Conservation (phyloP, 2,888 invertebrate genomes). For the Margaritifera margaritifera region DNA sequence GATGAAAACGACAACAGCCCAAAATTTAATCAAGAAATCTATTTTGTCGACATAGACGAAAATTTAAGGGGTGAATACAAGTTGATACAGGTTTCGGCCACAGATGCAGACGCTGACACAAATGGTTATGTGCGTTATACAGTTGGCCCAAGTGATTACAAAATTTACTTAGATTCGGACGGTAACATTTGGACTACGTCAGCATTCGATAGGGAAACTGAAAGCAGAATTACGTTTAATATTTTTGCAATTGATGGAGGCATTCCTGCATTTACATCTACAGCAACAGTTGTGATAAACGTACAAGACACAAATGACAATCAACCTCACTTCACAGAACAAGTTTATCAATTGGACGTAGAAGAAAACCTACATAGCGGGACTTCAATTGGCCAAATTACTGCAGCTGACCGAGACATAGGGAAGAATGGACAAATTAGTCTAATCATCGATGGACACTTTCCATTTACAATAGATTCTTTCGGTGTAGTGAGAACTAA, state of each 20-base stretch:
- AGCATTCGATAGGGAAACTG: conserved; percentile 51
- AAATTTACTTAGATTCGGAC: conserved; percentile 48
- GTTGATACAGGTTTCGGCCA: conserved; percentile 49
- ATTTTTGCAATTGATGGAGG: conserved; percentile 52
- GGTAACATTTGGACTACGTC: conserved; percentile 51
- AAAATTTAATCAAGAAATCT: conserved; percentile 78
- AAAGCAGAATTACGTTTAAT: conserved; percentile 43
- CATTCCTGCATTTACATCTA: conserved; percentile 40
- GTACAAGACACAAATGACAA: conserved; percentile 45
- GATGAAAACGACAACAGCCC: conserved; percentile 95
- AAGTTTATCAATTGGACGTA: conserved; percentile 33
- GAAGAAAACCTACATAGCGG: conserved; percentile 32
- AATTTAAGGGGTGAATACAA: conserved; percentile 47
- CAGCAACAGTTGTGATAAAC: conserved; percentile 38
- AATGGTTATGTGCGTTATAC: conserved; percentile 51
- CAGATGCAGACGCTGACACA: conserved; percentile 49
- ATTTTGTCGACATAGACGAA: conserved; percentile 47
- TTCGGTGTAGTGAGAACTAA: conserved; percentile 45
- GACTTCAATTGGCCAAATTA: conserved; percentile 27
- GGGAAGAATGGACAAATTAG: conserved; percentile 46
- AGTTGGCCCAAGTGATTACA: conserved; percentile 30
- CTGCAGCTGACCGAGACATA: conserved; percentile 40
- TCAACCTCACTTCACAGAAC: conserved; percentile 32
- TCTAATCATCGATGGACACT: conserved; percentile 23
- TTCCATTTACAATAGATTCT: conserved; percentile 44